Base-by-base conservation (phyloP, 2,113 vertebrate species). In the Ceyx cyanopectus region DNA sequence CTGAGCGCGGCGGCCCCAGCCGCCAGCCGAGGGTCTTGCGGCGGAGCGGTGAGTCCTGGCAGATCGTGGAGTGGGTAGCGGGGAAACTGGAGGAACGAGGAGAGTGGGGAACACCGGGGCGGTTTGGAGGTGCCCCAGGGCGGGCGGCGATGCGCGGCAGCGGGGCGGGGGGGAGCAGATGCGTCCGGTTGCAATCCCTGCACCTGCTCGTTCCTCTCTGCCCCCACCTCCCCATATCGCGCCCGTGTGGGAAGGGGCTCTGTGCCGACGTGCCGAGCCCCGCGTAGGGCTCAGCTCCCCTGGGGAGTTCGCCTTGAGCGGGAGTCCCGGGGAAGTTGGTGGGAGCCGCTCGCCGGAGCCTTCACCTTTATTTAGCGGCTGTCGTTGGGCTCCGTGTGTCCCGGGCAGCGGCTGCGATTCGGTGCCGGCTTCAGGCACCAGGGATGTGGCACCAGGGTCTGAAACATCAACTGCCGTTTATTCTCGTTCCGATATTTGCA, bases 121-220 rank as follows among this genome's bases (percentile, higher is more conserved):
- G 46, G 20, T 21, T 74, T 61, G 26, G 81, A n/a, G 69, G 19
- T 8, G 61, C 63, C 51, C 20, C 43, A 21, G n/a, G 14, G 81
- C 21, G 37, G 48, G 7, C 54, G 65, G 54, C 53, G 46, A 21
- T 34, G 40, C 45, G 73, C 75, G 81, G 85, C 30, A 5, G 43
- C 8, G 53, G 43, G 37, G 40, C 12, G 18, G 11, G 53, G 60
- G 62, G 14, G 40, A 11, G 27, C 45, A 6, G 81, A 12, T 84
- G 58, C 32, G 12, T 29, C 24, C 53, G 63, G 16, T 27, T 77
- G 60, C 56, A 62, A 10, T 32, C 48, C 10, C 58, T 89, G 72
- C 89, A 94, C 96, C 87, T 95, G 91, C 81, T 88, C 29, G 50
- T 65, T 67, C 32, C 34, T 32, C 65, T 50, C 51, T 26, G 22